These are phyloP conservation scores for Neostethus bicornis DNA, from an alignment of 2,797 vertebrate genomes.

Conservation along the genomic window DNA sequence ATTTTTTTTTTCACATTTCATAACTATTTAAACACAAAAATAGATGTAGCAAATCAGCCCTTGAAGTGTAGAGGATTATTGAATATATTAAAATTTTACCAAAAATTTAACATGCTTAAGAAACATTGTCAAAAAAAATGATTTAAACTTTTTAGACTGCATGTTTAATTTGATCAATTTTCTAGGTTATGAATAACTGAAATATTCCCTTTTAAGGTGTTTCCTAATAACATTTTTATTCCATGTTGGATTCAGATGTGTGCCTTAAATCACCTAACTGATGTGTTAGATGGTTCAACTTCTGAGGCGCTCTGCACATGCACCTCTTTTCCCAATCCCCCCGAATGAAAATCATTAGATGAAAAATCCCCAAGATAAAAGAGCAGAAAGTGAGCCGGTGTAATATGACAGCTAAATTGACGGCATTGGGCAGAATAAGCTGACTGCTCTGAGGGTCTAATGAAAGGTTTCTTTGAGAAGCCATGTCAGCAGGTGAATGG, in stretches of 20 bases:
- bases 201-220: conserved; percentile 44
- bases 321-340: conserved; percentile 55
- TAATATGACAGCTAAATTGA: conserved; percentile 73
- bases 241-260: conserved; percentile 38
- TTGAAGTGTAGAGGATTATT: neutral
- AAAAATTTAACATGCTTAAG: too few relatives aligned
- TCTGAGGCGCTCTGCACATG: conserved; percentile 42
- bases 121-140: neutral
- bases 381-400: conserved; percentile 56
- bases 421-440: conserved; percentile 56
- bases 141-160: neutral
- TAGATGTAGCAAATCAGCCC: neutral
- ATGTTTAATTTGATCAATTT: conserved; percentile 1
- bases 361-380: conserved; percentile 72
- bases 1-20: too few relatives aligned
- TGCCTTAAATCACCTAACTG: conserved; percentile 63
- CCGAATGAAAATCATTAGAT: conserved; percentile 62
- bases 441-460: conserved; percentile 67
- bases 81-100: too few relatives aligned
- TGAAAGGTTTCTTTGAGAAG: conserved; percentile 77
- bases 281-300: conserved; percentile 52
- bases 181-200: conserved; percentile 13
- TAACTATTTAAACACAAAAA: neutral
- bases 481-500: conserved; percentile 73
- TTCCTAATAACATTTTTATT: conserved; percentile 21